Base-by-base conservation (phyloP, 2,113 vertebrate genomes). In the Prunella fulvescens region DNA sequence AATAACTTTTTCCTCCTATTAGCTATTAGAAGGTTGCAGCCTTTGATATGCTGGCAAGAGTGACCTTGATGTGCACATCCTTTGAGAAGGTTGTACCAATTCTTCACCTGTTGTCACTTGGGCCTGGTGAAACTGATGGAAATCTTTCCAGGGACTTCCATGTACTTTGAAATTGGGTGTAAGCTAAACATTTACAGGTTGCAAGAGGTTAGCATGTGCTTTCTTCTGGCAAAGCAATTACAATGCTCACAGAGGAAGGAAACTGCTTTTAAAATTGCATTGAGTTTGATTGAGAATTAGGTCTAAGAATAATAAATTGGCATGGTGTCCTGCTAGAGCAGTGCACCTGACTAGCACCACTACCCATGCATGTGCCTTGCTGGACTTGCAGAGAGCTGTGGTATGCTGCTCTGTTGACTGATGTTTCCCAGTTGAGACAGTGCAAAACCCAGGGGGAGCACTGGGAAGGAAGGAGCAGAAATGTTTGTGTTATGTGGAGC, bases 371-470 rank as follows among this genome's bases (percentile, higher is more conserved):
- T 0, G 2, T 37, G 53, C 45, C 42, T 31, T 35, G 48, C 20
- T 35, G 65, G 72, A 28, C 51, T 54, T 45, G 56, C 14, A 60
- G 40, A 58, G 18, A 12, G 6, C 5, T n/a, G 26, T 22, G 20
- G 35, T 25, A 14, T 37, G 37, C 26, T 0, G 0, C 14, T 31
- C 8, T 69, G 66, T 58, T 12, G 24, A 71, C 16, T 1, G 9
- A 50, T 0, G 2, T 19, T 29, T 14, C 19, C 19, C 11, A 12
- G 16, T 1, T 0, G 2, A 56, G 40, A 67, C 7, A 9, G 18
- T 58, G 58, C 9, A 91, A 83, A 86, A 45, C 8, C 4, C 9
- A 13, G 18, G 5, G 20, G 2, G 2, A 18, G 6, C 5, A 3
- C 0, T 19, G 19, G 28, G 10, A 16, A 65, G 37, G 42, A 61